Base-by-base conservation (phyloP, 2,888 invertebrate genomes). In the Harmothoe impar region DNA sequence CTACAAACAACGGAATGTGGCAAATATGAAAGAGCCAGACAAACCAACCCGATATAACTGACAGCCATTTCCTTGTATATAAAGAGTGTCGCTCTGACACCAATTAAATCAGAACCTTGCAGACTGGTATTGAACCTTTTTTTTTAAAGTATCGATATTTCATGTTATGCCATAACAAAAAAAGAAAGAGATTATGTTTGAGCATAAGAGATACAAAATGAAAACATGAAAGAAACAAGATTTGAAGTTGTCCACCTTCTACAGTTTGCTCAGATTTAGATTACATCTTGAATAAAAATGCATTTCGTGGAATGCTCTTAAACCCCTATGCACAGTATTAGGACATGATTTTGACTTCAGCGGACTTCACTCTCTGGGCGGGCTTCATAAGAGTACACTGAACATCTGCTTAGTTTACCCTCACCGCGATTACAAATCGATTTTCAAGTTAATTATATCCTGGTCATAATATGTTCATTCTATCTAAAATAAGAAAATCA, bases 301-400 rank as follows among this genome's bases (percentile, higher is more conserved):
- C 51, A 51, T 85, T 85, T 51, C 85, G 5, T 86, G 86, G 86
- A 86, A 86, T 86, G 86, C 86, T 81, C 81, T 35, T 81, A 23
- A 81, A 77, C 77, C 77, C 31, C 77, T 77, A 77, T 31, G 77
- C 77, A 62, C 62, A 62, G n/a, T 62, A 31, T 77, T 29, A 77
- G 31, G 17, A 31, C 72, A 72, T 72, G 20, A 0, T 72, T 25
- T 25, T 72, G 31, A n/a, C 72, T 72, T 81, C 29, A 43, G 81
- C 23, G 43, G 81, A 81, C 43, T 81, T 43, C 33, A 15, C 31
- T 72, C 25, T 29, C 5, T 81, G 81, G 81, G 81, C 81, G 81
- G 81, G 17, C 33, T 23, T 35, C 10, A 81, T 43, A 7, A n/a
- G 23, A 81, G 81, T 35, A 81, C 81, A 81, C 81, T 81, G 35